These are phyloP conservation scores for Panurus biarmicus DNA, from an alignment of 2,113 vertebrate species.

Conservation along the genomic window DNA sequence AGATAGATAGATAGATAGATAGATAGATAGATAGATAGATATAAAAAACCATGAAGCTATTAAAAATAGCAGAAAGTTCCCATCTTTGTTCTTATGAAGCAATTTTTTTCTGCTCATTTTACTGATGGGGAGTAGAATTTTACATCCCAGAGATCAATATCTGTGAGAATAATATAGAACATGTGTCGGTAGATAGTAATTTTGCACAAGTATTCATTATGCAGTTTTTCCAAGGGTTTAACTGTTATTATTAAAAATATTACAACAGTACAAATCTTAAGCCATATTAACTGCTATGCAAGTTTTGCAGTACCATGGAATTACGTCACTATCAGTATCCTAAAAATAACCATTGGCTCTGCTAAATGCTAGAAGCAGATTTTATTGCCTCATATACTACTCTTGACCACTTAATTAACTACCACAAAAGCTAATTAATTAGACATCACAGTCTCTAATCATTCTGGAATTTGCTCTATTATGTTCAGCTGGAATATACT, in stretches of 20 bases:
- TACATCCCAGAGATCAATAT: background rate
- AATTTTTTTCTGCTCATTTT: background rate
- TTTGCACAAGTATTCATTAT: background rate
- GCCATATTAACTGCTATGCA: background rate
- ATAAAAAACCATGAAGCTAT: background rate
- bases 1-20: too few species aligned
- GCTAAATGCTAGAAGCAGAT: background rate
- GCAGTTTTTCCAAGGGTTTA: background rate
- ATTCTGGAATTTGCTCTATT: constrained; percentile 48
- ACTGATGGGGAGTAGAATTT: background rate
- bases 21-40: too few species aligned
- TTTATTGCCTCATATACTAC: constrained; percentile 40
- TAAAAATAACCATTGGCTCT: background rate
- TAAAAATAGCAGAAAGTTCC: background rate
- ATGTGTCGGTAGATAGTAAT: background rate
- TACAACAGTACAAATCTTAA: background rate
- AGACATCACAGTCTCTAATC: constrained; percentile 33
- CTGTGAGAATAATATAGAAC: background rate
- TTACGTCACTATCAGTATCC: background rate
- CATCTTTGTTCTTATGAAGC: background rate
- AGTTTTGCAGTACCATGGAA: background rate
- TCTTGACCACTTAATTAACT: constrained; percentile 46
- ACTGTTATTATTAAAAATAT: background rate
- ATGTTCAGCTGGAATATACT: constrained; percentile 44
- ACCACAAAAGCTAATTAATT: constrained; percentile 53